Base-by-base conservation (phyloP, 2,888 invertebrate species). In the Rhagonycha lutea region DNA sequence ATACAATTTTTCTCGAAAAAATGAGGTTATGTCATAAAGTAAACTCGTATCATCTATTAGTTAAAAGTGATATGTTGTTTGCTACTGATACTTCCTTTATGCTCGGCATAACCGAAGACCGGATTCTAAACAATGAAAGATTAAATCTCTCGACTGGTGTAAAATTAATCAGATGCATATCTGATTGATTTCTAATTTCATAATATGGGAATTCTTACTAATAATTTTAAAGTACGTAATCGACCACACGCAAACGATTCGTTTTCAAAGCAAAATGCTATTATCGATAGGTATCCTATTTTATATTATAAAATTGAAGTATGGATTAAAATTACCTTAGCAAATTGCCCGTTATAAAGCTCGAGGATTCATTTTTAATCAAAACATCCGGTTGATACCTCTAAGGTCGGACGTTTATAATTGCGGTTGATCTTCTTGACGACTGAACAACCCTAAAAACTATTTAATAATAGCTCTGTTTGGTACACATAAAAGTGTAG, bases 41-140 rank as follows among this genome's bases (percentile, higher is more conserved):
- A 18, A 18, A 18, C 18, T 18, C 18, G 18, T 18, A 18, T 18
- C 18, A 18, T 18, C 18, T 18, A 18, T 18, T 18, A 2, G 18
- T 18, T 18, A 18, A 18, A 32, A 32, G 12, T 12, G 12, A 32
- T 18, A 18, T 18, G 18, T 18, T 18, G 18, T 32, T 32, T 47
- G 47, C n/a, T 47, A 47, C 47, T 2, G 47, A 47, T 47, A 47
- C 47, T 47, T 47, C 47, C 47, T 47, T 4, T 47, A n/a, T 65
- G 29, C 65, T 47, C 69, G 14, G 69, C 69, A 62, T 61, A 61
- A 73, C 29, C 69, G 32, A 73, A 73, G 73, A 73, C 68, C 73
- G 73, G 73, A 73, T 73, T 65, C 62, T 69, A 69, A 61, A 69
- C 68, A 73, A 73, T 73, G 68, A 61, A 32, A 73, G 73, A 73